Evolutionary conservation across 2,113 vertebrate genomes (phyloP), one percentile per base, ranked within the genome.

Genomic region (Albula glossodonta): DNA sequence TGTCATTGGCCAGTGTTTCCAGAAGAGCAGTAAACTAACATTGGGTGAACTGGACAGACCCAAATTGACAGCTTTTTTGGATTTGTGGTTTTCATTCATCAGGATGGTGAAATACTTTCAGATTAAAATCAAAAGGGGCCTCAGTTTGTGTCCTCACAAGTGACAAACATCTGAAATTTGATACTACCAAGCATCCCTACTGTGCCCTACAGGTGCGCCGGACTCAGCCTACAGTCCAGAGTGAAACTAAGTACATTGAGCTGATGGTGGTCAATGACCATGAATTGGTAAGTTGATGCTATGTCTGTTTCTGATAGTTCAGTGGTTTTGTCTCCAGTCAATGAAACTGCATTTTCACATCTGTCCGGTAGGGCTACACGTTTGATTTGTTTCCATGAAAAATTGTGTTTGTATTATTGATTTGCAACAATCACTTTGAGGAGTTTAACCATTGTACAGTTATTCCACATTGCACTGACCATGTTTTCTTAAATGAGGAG

Each of bases 231-330:
- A 98, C 97, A 0, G 96, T 98, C n/a, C 97, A 98, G 93, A 97
- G 97, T 0, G 98, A 99, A 94, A 99, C 97, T 91, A 99, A 99
- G 93, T 99, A 98, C 86, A 97, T 99, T 19, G 98, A 99, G 93
- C 94, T 99, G 93, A 97, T 98, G n/a, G 96, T 99, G 22, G 96
- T 99, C 78, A 99, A 99, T 0, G 98, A 99, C 93, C 96, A 98
- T 5, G 96, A 97, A 79, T 94, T 98, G 97, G 98, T 98, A 88
- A 91, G 95, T 80, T 52, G 11, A 19, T 53, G 1, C 81, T 49
- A 5, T 22, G 19, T 17, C 13, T 85, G 8, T 57, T 52, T n/a
- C 22, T 84, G 79, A 81, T 2, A n/a, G 25, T 86, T n/a, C 51
- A 15, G 81, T 17, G 49, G 78, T 80, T 56, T 80, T 25, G 22